Percentiles rank a stretch among this genome's conserved stretches.
These are phyloP conservation scores for Todiramphus saurophagus DNA, from an alignment of 2,113 vertebrate species.

Conservation along the genomic window DNA sequence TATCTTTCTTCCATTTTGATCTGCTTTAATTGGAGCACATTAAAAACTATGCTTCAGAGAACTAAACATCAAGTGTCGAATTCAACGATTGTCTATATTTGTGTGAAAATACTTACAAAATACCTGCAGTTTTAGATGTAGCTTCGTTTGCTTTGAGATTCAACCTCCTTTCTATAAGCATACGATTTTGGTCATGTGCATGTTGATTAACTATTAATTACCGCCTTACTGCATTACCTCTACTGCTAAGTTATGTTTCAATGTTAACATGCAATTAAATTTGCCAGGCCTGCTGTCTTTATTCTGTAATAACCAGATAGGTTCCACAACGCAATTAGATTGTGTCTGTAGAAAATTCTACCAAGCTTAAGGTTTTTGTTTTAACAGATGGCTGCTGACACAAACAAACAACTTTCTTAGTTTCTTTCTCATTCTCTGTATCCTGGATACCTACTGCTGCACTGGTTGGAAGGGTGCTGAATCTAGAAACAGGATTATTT, in stretches of 20 bases:
- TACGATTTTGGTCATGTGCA: neutral
- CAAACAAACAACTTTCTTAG: constrained; percentile 50
- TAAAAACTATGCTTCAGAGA: neutral
- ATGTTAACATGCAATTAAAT: neutral
- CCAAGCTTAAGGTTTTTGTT: constrained; percentile 20
- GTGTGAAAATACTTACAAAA: neutral
- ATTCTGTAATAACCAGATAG: neutral
- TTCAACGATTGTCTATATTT: neutral
- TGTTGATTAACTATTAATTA: neutral
- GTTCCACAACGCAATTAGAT: neutral
- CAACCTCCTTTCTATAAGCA: neutral
- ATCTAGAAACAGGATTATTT: constrained; percentile 55
- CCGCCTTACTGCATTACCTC: neutral
- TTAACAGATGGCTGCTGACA: constrained; percentile 68
- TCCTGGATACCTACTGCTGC: constrained; percentile 63
- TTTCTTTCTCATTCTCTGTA: constrained; percentile 47
- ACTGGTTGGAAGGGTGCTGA: constrained; percentile 29
- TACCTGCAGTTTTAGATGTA: neutral
- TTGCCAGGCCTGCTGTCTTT: neutral
- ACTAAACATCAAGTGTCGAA: neutral
- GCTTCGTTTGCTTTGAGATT: neutral
- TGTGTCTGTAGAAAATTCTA: neutral
- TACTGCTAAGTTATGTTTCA: neutral
- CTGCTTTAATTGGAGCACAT: neutral
- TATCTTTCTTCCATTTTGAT: neutral